Conservation (phyloP, 2,797 vertebrate species). For the Acanthurus tractus region DNA sequence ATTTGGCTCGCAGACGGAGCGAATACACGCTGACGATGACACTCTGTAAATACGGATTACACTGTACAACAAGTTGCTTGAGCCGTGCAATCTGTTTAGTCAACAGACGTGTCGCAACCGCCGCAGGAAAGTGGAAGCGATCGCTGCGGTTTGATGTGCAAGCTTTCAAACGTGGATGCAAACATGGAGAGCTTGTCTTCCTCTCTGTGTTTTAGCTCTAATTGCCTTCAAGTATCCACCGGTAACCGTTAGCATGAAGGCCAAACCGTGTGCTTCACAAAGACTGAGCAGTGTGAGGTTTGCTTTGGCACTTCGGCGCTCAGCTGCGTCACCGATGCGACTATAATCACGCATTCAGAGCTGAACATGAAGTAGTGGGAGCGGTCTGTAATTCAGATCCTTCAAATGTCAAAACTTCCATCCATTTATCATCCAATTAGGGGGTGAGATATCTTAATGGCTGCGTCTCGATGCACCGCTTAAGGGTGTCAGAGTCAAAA, state of each 20-base stretch:
- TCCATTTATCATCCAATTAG: conserved; percentile 43
- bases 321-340: not conserved
- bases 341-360: conserved; percentile 34
- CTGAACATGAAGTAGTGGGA: conserved; percentile 15
- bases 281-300: conserved; percentile 14
- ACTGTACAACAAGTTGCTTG: conserved; percentile 40
- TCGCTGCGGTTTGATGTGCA: not conserved
- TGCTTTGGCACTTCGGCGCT: conserved; percentile 13
- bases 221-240: conserved; percentile 21
- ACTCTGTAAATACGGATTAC: conserved; percentile 60
- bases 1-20: conserved; percentile 34
- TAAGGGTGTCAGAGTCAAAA: conserved; percentile 21
- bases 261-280: conserved; percentile 8
- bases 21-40: conserved; percentile 30
- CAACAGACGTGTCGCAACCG: conserved; percentile 50
- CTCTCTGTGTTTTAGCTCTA: not conserved
- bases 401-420: conserved; percentile 36
- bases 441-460: conserved; percentile 41
- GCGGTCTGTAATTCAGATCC: conserved; percentile 45
- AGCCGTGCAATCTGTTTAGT: conserved; percentile 31
- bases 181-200: conserved; percentile 13
- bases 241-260: conserved; percentile 4
- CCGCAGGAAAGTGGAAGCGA: conserved; percentile 10
- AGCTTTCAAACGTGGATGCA: conserved; percentile 9
- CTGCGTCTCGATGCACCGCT: conserved; percentile 14